phyloP scores from a whole-genome alignment of 1,140 invertebrate species.

The Caerostris darwini region DNA sequence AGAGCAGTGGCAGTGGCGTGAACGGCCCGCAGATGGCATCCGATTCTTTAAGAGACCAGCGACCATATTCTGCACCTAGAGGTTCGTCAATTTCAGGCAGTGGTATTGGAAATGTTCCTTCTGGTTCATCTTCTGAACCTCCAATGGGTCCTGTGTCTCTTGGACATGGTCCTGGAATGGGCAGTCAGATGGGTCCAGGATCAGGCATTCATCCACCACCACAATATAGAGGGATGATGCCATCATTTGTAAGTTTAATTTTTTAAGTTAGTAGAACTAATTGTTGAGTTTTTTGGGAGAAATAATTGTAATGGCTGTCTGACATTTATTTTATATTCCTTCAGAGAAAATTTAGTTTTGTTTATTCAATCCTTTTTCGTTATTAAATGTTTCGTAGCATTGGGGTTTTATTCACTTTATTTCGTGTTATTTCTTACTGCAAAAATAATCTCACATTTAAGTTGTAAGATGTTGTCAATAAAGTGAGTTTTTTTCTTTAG shows the following conservation, averaged over 20 bases:
- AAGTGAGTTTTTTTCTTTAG: no score
- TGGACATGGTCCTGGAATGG: conserved; percentile 71
- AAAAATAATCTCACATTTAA: no score
- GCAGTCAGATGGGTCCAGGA: conserved; percentile 80
- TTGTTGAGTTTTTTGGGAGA: no score
- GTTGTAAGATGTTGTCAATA: no score
- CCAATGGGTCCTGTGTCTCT: conserved; percentile 59
- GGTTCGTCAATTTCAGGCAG: conserved; percentile 21
- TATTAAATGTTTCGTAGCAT: no score
- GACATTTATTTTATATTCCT: no score
- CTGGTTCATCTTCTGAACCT: conserved; percentile 43
- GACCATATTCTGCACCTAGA: conserved; percentile 57
- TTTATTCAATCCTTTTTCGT: no score
- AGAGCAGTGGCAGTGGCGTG: conserved; percentile 80
- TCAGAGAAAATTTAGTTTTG: no score
- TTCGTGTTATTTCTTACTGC: no score
- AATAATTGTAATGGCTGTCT: no score
- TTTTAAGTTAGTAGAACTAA: no score
- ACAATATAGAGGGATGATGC: conserved; percentile 88
- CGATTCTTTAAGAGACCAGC: conserved; percentile 70
- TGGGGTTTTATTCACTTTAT: no score
- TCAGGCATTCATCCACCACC: conserved; percentile 81
- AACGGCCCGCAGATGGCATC: conserved; percentile 77
- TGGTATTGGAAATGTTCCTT: conserved; percentile 34
- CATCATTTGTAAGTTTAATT: conserved; percentile 86